Base-by-base conservation (phyloP, 1,140 invertebrate genomes). In the Drosophila takahashii region DNA sequence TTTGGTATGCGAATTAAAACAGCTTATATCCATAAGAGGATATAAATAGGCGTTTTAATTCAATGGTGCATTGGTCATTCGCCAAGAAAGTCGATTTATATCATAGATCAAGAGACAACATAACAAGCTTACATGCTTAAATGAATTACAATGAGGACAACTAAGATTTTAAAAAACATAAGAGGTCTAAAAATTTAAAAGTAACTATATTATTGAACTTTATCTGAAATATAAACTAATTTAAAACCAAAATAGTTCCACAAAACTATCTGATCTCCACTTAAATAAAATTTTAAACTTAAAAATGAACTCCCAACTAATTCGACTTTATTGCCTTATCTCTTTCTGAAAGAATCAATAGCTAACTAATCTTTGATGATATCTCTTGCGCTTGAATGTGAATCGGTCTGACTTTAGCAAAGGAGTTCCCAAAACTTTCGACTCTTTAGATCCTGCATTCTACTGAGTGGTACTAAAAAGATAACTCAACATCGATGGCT, bases 401-500 rank as follows among this genome's bases (percentile, higher is more conserved):
- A 37, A 58, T 58, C 65, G 67, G 10, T 54, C 64, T 67, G 15
- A 36, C 59, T 65, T 57, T 18, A 65, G 64, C 59, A 67, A 52
- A 18, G 64, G 36, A 65, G 32, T 15, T 27, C 36, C 64, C 36
- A 42, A 1, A 45, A 5, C 7, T 10, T 2, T 29, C 1, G 22
- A 22, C 3, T 22, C 22, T 22, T 9, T 15, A 7, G 32, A 48
- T 45, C 47, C 59, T 58, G 56, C 61, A 42, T 64, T 89, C 80
- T 90, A 91, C 81, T 87, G 90, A 51, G 83, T 85, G 71, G 90
- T 91, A 84, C 90, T 92, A 87, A 92, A 92, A 73, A 92, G 81
- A 90, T 92, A 92, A 79, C 91, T 92, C 76, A 92, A 83, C 77
- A 90, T 90, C 69, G 91, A 91, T 79, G 91, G 81, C 66, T 91